phyloP scores from a whole-genome alignment of 2,888 invertebrate genomes.

The Empis livida region DNA sequence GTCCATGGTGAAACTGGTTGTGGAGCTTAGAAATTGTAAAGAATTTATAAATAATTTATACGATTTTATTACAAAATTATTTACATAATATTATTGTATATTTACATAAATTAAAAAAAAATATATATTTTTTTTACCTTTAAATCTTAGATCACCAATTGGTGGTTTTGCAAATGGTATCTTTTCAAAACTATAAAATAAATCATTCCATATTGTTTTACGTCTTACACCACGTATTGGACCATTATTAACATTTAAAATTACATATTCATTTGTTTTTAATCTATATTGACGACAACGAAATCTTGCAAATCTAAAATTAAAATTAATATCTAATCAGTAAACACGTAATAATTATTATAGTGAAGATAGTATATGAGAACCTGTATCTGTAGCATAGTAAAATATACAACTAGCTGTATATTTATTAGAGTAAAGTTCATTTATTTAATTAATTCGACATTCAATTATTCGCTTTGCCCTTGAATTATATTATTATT shows the following conservation, averaged over 20 bases:
- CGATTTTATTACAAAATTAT: not conserved
- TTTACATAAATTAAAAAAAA: too few relatives aligned
- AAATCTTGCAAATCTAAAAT: not conserved
- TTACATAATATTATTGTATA: not conserved
- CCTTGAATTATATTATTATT: too few relatives aligned
- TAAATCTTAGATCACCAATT: conserved; percentile 23
- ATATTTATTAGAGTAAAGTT: too few relatives aligned
- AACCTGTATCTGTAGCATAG: too few relatives aligned
- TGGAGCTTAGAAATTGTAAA: conserved; percentile 30
- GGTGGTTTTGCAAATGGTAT: conserved; percentile 34
- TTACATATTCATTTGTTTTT: conserved; percentile 21
- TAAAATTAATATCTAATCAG: not conserved
- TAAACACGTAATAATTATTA: too few relatives aligned
- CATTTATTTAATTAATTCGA: too few relatives aligned
- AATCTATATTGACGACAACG: conserved; percentile 8
- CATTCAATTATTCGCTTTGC: too few relatives aligned
- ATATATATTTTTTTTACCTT: conserved; percentile 1
- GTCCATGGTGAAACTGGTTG: conserved; percentile 34
- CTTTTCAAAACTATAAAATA: conserved; percentile 29
- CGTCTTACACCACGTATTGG: conserved; percentile 28
- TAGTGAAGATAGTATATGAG: too few relatives aligned
- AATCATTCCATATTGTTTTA: conserved; percentile 26
- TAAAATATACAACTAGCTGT: too few relatives aligned
- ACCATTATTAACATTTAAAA: conserved; percentile 27
- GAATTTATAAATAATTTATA: too few relatives aligned